Conservation (phyloP, 1,140 invertebrate genomes). For the Gonatopus flavifemur region DNA sequence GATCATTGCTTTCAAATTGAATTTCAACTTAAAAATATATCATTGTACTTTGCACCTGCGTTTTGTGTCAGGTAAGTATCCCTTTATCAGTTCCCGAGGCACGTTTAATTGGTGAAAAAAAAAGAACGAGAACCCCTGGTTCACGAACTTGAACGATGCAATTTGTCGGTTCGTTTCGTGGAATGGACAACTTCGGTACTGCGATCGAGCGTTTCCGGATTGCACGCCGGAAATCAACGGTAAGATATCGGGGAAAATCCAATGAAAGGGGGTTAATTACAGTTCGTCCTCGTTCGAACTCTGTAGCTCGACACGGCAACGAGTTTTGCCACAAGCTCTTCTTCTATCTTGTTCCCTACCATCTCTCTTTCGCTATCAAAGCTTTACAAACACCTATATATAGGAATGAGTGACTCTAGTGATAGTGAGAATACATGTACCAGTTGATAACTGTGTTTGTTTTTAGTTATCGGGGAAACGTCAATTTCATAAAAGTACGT, state of each 20-base stretch:
- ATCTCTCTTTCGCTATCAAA: slow-evolving; percentile 15
- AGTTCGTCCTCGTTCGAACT: slow-evolving; percentile 19
- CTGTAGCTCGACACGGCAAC: too few relatives aligned
- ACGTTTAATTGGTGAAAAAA: too few relatives aligned
- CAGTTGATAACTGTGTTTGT: too few relatives aligned
- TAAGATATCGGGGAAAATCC: slow-evolving; percentile 37
- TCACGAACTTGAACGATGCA: slow-evolving; percentile 14
- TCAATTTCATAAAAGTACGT: slow-evolving; percentile 25
- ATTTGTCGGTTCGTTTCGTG: slow-evolving; percentile 26
- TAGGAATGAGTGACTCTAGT: slow-evolving; percentile 18
- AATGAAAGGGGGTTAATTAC: slow-evolving; percentile 45
- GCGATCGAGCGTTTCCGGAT: slow-evolving; percentile 24
- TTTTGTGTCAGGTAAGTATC: too few relatives aligned
- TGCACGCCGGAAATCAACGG: slow-evolving; percentile 27
- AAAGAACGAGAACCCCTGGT: too few relatives aligned
- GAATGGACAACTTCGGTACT: slow-evolving; percentile 24
- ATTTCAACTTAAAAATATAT: too few relatives aligned
- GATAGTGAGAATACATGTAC: too few relatives aligned
- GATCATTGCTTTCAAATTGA: too few relatives aligned
- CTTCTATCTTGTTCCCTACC: neutral
- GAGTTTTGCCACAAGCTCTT: slow-evolving; percentile 8
- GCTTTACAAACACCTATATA: slow-evolving; percentile 19
- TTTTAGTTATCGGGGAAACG: slow-evolving; percentile 20
- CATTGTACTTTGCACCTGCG: too few relatives aligned
- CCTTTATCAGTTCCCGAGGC: too few relatives aligned